Evolutionary conservation across 2,113 vertebrate genomes (phyloP), one percentile per base, ranked within the genome.

Genomic region (Ascaphus truei): DNA sequence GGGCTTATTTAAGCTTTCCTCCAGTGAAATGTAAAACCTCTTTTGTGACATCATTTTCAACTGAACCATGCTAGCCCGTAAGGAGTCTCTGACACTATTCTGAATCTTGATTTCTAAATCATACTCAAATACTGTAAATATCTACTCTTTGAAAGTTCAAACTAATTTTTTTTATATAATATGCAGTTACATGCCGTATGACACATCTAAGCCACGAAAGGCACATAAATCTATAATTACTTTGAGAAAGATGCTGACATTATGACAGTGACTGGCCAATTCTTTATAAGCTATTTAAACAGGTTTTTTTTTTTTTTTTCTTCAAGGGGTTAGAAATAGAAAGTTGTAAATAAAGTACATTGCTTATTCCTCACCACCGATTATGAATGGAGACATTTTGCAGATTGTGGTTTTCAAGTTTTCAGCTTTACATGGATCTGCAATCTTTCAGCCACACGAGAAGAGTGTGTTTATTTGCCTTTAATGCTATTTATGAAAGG

Each of bases 401-500:
- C 55, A 69, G 56, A 22, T 23, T 47, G 55, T 69, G 66, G 66
- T 69, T 69, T 52, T 36, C 25, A 8, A 58, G 27, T 47, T 37
- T 22, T 43, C 13, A 36, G 53, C 64, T 59, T 69, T 20, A 36
- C 43, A 69, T 22, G 29, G 55, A 60, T 51, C 31, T 58, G 41
- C 55, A 59, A 50, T 58, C 53, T 55, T 48, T n/a, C n/a, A 37
- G 55, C 65, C 65, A 68, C 55, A 59, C 18, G 29, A 58, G 29
- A 20, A 50, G 50, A 15, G 34, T 52, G n/a, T 65, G 36, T 65
- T 50, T 67, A 26, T 37, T 56, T 16, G 11, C 22, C 66, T 69
- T 60, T 69, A 43, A 69, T 59, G 66, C 11, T 69, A 69, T 69
- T 59, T 69, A 59, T 59, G 34, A 29, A 37, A 16, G 31, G n/a